These are phyloP conservation scores for Philonicus albiceps DNA, from an alignment of 2,888 invertebrate species.

Conservation along the genomic window DNA sequence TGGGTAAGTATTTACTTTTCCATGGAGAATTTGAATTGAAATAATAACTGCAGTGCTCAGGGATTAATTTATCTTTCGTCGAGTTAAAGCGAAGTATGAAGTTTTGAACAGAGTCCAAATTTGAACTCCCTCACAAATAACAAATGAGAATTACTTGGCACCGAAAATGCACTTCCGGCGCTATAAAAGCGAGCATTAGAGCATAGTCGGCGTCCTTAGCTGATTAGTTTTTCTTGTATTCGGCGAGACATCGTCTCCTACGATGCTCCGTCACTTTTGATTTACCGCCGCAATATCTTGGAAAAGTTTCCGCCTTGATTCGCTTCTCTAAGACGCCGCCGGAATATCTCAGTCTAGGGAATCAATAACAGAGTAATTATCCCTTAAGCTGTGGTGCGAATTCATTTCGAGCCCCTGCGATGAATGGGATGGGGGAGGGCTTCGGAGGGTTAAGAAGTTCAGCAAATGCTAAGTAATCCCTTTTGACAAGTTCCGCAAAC, in stretches of 20 bases:
- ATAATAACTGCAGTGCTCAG: not conserved
- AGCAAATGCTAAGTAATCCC: slow-evolving; percentile 11
- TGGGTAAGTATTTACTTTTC: not conserved
- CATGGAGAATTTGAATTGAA: not conserved
- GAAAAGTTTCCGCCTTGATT: not conserved
- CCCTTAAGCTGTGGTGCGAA: not conserved
- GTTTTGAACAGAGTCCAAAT: slow-evolving; percentile 7
- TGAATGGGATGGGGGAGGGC: not conserved
- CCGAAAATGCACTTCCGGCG: slow-evolving; percentile 16
- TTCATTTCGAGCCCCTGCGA: not conserved
- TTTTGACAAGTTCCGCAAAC: slow-evolving; percentile 21
- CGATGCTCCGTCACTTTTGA: not conserved
- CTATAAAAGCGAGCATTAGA: slow-evolving; percentile 11
- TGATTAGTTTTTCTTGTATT: slow-evolving; percentile 24
- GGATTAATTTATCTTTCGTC: not conserved
- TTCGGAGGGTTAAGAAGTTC: not conserved
- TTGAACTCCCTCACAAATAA: slow-evolving; percentile 17
- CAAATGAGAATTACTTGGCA: slow-evolving; percentile 26
- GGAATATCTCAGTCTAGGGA: not conserved
- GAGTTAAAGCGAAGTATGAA: not conserved
- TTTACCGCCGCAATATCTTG: not conserved
- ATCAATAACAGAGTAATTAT: not conserved
- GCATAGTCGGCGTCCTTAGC: not conserved
- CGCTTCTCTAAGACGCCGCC: not conserved
- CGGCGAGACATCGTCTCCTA: slow-evolving; percentile 13